Evolutionary conservation across 2,888 invertebrate species (phyloP), one percentile per base, ranked within the genome.

Genomic region (Gastracanthus pulcherrimus): DNA sequence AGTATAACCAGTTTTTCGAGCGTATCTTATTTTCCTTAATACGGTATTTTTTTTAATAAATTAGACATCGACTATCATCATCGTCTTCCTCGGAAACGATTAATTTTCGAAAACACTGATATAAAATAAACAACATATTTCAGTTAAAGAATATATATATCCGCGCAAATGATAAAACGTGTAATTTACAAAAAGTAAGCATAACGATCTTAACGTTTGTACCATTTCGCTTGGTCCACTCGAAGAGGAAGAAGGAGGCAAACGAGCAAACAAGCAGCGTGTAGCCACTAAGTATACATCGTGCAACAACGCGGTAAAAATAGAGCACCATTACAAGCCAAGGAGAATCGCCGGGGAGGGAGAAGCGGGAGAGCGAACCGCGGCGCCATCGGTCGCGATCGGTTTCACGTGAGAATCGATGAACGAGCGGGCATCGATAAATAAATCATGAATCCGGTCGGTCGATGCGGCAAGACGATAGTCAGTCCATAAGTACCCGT

Each of bases 1-100:
- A 16, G 70, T 34, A 55, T 19, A 70, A 70, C 70, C 70, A 51
- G 70, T 70, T 70, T 70, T 45, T n/a, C 26, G 9, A 31, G 55
- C 55, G 23, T 55, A 55, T 26, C 55, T 55, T 11, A 19, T 48
- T 38, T 48, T 48, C n/a, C 31, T 69, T 48, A 29, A 29, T 26
- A 23, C 0, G 26, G 0, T 13, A 19, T n/a, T 38, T 23, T 66
- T 66, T 48, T 23, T 23, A 5, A 19, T 26, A 1, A 55, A 55
- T 55, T 55, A 23, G 11, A 26, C 26, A 55, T 55, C 26, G 26
- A 23, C 16, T 45, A n/a, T 45, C 3, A 23, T 26, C 55, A n/a
- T n/a, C n/a, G n/a, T n/a, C n/a, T n/a, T n/a, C n/a, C n/a, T n/a
- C n/a, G n/a, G n/a, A n/a, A n/a, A n/a, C n/a, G n/a, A n/a, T n/a